phyloP scores from a whole-genome alignment of 2,888 invertebrate genomes.

The Baronia brevicornis region DNA sequence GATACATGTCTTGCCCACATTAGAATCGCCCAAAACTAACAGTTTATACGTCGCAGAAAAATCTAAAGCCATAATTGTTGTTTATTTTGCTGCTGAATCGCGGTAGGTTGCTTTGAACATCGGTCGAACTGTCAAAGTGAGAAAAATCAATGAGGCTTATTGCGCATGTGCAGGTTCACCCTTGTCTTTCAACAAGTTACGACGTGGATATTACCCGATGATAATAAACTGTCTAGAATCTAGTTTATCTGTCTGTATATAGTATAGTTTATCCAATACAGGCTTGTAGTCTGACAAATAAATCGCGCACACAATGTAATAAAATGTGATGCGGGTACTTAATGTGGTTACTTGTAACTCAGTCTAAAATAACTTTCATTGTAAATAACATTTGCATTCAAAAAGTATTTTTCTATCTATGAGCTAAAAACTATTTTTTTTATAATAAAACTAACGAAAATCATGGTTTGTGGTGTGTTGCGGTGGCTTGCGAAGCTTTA shows the following conservation, averaged over 20 bases:
- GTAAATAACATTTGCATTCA: too few relatives aligned
- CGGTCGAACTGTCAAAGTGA: slow-evolving; percentile 66
- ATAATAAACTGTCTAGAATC: slow-evolving; percentile 7
- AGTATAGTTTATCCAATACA: too few relatives aligned
- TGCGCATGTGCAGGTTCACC: slow-evolving; percentile 58
- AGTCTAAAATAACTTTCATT: too few relatives aligned
- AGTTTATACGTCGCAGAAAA: slow-evolving; percentile 92
- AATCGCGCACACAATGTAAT: too few relatives aligned
- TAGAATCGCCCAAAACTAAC: slow-evolving; percentile 90
- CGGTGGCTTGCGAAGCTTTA: too few relatives aligned
- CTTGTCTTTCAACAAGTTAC: slow-evolving; percentile 49
- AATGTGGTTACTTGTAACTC: too few relatives aligned
- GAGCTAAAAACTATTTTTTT: too few relatives aligned
- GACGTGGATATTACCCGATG: slow-evolving; percentile 18
- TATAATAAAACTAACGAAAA: too few relatives aligned
- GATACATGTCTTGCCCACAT: slow-evolving; percentile 93
- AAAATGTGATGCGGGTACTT: too few relatives aligned
- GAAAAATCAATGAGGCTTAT: slow-evolving; percentile 66
- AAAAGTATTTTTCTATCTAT: too few relatives aligned
- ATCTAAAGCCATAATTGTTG: slow-evolving; percentile 84
- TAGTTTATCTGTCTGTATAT: slow-evolving; percentile 7
- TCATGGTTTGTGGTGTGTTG: too few relatives aligned
- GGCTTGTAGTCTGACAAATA: too few relatives aligned
- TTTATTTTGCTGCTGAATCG: slow-evolving; percentile 59
- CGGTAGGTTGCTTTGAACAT: slow-evolving; percentile 63